phyloP scores from a whole-genome alignment of 2,113 vertebrate genomes.

The Rhabdomys dilectus region DNA sequence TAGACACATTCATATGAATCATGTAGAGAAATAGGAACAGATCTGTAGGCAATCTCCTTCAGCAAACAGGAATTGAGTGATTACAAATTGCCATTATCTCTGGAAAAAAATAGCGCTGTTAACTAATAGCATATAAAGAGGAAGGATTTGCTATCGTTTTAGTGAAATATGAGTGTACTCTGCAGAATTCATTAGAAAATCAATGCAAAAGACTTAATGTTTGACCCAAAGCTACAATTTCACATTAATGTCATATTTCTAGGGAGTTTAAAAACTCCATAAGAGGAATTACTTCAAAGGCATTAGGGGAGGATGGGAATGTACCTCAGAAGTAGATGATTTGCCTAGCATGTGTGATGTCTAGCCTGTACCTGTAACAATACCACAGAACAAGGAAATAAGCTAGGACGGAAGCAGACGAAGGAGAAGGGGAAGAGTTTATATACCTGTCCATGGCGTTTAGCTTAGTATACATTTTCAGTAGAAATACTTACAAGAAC shows the following conservation, averaged over 20 bases:
- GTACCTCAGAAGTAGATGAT: background rate
- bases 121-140: background rate
- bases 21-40: background rate
- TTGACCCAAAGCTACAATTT: background rate
- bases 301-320: background rate
- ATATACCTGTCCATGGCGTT: background rate
- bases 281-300: conserved; percentile 31
- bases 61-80: background rate
- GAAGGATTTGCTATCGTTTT: background rate
- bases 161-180: conserved; percentile 13
- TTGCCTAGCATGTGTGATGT: background rate
- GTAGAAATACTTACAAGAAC: background rate
- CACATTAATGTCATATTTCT: background rate
- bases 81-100: background rate
- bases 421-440: background rate
- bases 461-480: background rate
- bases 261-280: background rate
- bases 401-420: background rate
- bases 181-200: conserved; percentile 24
- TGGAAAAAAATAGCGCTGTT: background rate
- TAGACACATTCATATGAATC: background rate
- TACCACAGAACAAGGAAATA: background rate
- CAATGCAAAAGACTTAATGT: background rate
- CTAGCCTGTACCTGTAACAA: background rate
- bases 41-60: background rate